Evolutionary conservation across 2,797 vertebrate genomes (phyloP).

Genomic region (Syngnathus acus): DNA sequence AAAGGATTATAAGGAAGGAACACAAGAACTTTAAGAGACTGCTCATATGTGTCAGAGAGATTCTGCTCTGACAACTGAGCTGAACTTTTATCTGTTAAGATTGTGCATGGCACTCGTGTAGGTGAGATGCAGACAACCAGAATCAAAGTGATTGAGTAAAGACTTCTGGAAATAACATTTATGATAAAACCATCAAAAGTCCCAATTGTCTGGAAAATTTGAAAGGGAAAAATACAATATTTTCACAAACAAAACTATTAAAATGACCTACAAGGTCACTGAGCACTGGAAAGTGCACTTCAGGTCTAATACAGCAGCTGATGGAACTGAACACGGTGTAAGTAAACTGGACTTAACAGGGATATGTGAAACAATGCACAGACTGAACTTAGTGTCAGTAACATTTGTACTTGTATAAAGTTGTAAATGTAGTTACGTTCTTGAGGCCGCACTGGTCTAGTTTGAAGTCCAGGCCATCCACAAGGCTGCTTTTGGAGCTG

Average conservation of each 20-base stretch:
- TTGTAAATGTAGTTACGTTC: conserved; percentile 12
- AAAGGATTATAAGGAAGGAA: too few species aligned
- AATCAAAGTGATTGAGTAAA: too few species aligned
- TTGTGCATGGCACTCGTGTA: too few species aligned
- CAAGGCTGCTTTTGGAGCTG: conserved; percentile 31
- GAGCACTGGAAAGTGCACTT: too few species aligned
- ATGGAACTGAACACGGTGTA: background rate
- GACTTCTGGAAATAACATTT: background rate
- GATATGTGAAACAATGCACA: background rate
- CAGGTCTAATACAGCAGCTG: background rate
- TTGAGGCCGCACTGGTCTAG: conserved; percentile 22
- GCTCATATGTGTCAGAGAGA: too few species aligned
- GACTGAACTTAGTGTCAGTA: background rate
- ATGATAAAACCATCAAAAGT: background rate
- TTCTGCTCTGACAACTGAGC: too few species aligned
- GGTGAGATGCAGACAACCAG: too few species aligned
- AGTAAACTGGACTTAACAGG: background rate
- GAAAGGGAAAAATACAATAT: background rate
- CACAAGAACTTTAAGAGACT: too few species aligned
- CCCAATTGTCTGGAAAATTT: background rate
- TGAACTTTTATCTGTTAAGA: too few species aligned
- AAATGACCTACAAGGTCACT: too few species aligned
- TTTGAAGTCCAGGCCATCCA: conserved; percentile 39
- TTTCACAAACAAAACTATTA: too few species aligned
- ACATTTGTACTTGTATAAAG: background rate